Evolutionary conservation across 2,797 vertebrate genomes (phyloP), one percentile per base, ranked within the genome.

Genomic region (Mergus octosetaceus): DNA sequence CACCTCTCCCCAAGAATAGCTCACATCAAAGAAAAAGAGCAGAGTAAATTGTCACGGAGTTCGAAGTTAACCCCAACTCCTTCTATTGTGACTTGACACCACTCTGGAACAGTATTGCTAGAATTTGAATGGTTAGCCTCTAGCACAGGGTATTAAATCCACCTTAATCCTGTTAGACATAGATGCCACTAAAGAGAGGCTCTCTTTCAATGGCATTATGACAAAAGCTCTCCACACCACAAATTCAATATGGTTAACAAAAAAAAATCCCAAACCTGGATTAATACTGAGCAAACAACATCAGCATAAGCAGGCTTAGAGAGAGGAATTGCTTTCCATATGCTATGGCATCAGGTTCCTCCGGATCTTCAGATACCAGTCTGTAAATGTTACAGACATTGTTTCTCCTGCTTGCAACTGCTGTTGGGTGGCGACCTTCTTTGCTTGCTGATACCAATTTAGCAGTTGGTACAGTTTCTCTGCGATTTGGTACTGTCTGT

Each of bases 401-500:
- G 91, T 96, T 97, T 95, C 96, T 96, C 91, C 84, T 89, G 95
- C 92, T 87, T 92, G 83, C 79, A 91, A 93, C 92, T 8, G 32
- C 84, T 95, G 94, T 73, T 96, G 96, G 96, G 96, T 97, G 92
- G 96, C 54, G 96, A 97, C 96, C 96, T 96, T 93, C 96, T 90
- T 96, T 95, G 90, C 96, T 95, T 94, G 85, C 96, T 74, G 96
- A 95, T 96, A 97, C 96, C 96, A 97, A 87, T 94, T 96, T 95
- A 97, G 97, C 97, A 98, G 96, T 97, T 97, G 97, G 96, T 97
- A 97, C 58, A 85, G 92, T 90, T 96, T 97, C 95, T 97, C 94
- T 97, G 94, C 91, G 97, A 97, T 98, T 97, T 97, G 97, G 97
- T 97, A 93, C 97, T 97, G 95, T 97, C 96, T 98, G 97, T 97